Percentiles rank a stretch among this genome's conserved stretches.
phyloP scores from a whole-genome alignment of 2,888 invertebrate genomes.

The Megamerina dolium region DNA sequence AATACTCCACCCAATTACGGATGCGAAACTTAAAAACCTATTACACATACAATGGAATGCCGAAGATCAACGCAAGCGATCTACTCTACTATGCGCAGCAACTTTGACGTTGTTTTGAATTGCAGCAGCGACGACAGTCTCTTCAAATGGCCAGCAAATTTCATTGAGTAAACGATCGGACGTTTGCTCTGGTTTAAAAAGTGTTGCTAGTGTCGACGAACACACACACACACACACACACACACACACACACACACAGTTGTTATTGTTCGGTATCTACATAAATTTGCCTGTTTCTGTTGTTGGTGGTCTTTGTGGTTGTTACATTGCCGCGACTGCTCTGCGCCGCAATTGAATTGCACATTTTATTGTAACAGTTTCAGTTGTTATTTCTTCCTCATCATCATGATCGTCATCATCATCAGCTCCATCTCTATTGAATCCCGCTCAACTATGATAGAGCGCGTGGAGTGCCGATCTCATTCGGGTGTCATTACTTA shows the following conservation, averaged over 20 bases:
- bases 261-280: too few species aligned
- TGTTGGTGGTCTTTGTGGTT: too few species aligned
- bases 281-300: too few species aligned
- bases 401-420: constrained; percentile 7
- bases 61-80: background rate
- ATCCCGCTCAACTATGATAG: constrained; percentile 5
- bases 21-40: constrained; percentile 31
- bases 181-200: background rate
- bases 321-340: too few species aligned
- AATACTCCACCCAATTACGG: constrained; percentile 47
- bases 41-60: constrained; percentile 2
- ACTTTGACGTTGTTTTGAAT: constrained; percentile 22
- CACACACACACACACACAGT: too few species aligned
- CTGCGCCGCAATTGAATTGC: too few species aligned
- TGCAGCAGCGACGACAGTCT: constrained; percentile 8
- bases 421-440: background rate
- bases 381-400: constrained; percentile 14
- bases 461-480: constrained; percentile 18
- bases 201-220: too few species aligned
- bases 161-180: constrained; percentile 6
- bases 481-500: constrained; percentile 17
- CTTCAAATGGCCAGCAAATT: background rate
- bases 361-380: constrained; percentile 20
- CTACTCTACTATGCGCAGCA: background rate
- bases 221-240: too few species aligned